Percentiles rank a stretch among this genome's conserved stretches.
These are phyloP conservation scores for Rutpela maculata DNA, from an alignment of 2,888 invertebrate species.

Conservation along the genomic window DNA sequence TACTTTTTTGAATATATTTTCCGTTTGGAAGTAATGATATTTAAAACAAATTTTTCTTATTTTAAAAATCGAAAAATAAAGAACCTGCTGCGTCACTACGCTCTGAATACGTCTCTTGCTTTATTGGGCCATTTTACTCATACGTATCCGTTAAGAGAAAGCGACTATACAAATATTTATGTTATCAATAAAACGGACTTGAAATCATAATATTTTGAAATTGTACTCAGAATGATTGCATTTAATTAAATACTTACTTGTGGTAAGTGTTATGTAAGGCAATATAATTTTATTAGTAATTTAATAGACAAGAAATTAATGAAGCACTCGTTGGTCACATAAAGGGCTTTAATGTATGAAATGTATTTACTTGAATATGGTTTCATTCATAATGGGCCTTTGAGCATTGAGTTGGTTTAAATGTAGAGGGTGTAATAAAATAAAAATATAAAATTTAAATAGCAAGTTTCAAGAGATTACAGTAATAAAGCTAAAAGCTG, in stretches of 20 bases:
- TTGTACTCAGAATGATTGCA: constrained; percentile 33
- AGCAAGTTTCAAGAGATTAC: too few relatives aligned
- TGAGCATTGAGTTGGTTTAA: not conserved
- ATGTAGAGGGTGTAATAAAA: not conserved
- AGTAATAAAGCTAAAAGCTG: too few relatives aligned
- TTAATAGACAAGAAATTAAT: constrained; percentile 17
- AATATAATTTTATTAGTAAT: constrained; percentile 24
- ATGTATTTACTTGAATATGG: not conserved
- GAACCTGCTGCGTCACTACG: constrained; percentile 7
- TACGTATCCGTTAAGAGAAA: constrained; percentile 45
- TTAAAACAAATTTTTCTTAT: too few relatives aligned
- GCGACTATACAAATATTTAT: constrained; percentile 57
- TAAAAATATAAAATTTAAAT: not conserved
- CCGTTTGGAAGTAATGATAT: too few relatives aligned
- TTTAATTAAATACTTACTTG: constrained; percentile 38
- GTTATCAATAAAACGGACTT: constrained; percentile 49
- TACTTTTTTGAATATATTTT: too few relatives aligned
- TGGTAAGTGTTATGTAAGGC: constrained; percentile 5
- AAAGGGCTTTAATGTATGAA: not conserved
- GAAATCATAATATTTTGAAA: constrained; percentile 44
- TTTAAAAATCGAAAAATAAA: too few relatives aligned
- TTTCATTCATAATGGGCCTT: not conserved
- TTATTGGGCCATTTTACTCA: constrained; percentile 43
- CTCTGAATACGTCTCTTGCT: constrained; percentile 46
- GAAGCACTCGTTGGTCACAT: not conserved